A percentile compares a stretch with the other conserved stretches of the same genome.
These are phyloP conservation scores for Tringa solitaria DNA, from an alignment of 2,113 vertebrate species.

Conservation along the genomic window DNA sequence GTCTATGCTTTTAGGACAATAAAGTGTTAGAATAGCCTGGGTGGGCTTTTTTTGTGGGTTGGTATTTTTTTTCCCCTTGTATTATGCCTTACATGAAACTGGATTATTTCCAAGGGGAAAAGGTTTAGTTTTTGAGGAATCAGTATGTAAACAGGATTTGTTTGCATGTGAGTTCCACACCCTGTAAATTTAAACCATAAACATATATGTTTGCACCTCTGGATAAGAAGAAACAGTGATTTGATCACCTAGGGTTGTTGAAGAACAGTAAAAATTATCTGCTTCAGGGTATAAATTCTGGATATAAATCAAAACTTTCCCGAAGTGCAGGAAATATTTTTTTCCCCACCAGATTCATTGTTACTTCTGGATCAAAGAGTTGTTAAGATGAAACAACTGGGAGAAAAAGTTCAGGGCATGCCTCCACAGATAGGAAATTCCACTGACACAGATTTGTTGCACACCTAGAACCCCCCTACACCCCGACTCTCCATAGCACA, in stretches of 20 bases:
- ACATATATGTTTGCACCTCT: background rate
- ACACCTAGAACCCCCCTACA: background rate
- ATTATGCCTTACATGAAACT: background rate
- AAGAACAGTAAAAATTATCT: background rate
- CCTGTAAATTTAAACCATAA: background rate
- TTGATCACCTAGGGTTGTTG: background rate
- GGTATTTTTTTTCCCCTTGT: background rate
- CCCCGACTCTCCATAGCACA: rapidly evolving
- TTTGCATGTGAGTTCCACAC: background rate
- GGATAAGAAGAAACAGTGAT: background rate
- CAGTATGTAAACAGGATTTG: background rate
- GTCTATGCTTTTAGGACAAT: background rate
- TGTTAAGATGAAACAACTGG: background rate
- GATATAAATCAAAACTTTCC: background rate
- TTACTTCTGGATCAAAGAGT: background rate
- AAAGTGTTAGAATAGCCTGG: background rate
- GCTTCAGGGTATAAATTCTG: background rate
- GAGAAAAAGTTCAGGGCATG: background rate
- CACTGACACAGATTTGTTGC: background rate
- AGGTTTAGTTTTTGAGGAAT: background rate
- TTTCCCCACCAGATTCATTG: background rate
- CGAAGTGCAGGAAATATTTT: background rate
- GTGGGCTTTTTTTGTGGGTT: background rate
- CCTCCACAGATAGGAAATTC: background rate
- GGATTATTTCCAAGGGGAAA: background rate